These are phyloP conservation scores for Heloderma charlesbogerti DNA, from an alignment of 2,113 vertebrate genomes.

Conservation along the genomic window DNA sequence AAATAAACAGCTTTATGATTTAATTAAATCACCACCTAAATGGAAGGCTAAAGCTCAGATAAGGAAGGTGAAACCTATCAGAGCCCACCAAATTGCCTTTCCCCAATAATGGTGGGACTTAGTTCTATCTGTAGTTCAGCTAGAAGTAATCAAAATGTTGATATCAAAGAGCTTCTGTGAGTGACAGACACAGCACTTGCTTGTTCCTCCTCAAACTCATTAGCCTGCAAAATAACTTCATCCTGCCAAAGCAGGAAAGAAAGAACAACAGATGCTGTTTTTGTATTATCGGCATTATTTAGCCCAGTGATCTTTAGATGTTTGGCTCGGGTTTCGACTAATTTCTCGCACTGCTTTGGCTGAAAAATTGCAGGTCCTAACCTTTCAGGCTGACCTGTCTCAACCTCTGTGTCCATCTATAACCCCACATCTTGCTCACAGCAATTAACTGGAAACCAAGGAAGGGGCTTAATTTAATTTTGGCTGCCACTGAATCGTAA, in stretches of 20 bases:
- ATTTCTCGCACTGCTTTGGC: conserved; percentile 70
- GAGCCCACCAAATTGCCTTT: background rate
- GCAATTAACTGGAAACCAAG: conserved; percentile 65
- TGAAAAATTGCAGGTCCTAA: conserved; percentile 66
- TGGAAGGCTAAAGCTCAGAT: conserved; percentile 54
- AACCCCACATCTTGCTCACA: conserved; percentile 63
- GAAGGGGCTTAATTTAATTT: conserved; percentile 69
- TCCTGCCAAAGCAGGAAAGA: conserved; percentile 78
- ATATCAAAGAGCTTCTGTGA: conserved; percentile 79
- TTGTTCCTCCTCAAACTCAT: conserved; percentile 81
- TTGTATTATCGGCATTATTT: conserved; percentile 76
- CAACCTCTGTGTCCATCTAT: conserved; percentile 66
- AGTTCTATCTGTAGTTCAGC: conserved; percentile 72
- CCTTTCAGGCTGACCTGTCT: conserved; percentile 64
- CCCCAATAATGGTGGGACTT: conserved; percentile 67
- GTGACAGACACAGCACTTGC: conserved; percentile 77
- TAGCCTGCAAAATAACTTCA: conserved; percentile 83
- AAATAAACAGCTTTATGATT: conserved; percentile 68
- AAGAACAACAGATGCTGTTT: conserved; percentile 83
- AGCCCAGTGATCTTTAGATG: conserved; percentile 71
- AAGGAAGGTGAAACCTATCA: conserved; percentile 35
- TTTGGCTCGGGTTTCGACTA: conserved; percentile 84
- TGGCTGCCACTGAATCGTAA: conserved; percentile 47
- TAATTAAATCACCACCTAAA: conserved; percentile 70
- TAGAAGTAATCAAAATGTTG: conserved; percentile 73